These are phyloP conservation scores for Seriola dumerili DNA, from an alignment of 2,113 vertebrate species.

Conservation along the genomic window DNA sequence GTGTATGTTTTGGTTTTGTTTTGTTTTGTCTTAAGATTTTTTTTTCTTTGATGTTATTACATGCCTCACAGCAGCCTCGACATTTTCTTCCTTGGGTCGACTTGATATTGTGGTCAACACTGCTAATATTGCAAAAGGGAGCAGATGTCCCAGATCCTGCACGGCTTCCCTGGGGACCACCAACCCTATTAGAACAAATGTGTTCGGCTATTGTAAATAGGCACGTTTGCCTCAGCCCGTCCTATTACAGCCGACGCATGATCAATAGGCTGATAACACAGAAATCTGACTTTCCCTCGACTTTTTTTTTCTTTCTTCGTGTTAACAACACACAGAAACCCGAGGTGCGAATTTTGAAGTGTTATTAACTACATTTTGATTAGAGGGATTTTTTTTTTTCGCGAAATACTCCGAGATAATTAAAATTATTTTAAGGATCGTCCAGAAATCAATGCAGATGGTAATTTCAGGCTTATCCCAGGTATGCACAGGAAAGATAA, in stretches of 20 bases:
- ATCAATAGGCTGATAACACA: slow-evolving; percentile 99
- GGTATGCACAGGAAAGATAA: slow-evolving; percentile 81
- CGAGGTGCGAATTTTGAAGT: slow-evolving; percentile 9
- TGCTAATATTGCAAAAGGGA: slow-evolving; percentile 94
- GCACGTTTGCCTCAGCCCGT: slow-evolving; percentile 98
- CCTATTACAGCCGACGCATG: slow-evolving; percentile 99
- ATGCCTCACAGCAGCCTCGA: slow-evolving; percentile 14
- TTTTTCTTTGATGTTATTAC: slow-evolving; percentile 6
- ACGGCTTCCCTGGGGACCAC: slow-evolving; percentile 93
- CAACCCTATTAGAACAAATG: slow-evolving; percentile 99
- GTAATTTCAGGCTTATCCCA: slow-evolving; percentile 79
- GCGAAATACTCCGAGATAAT: slow-evolving; percentile 60
- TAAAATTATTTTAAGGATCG: slow-evolving; percentile 77
- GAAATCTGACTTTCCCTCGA: too few relatives aligned
- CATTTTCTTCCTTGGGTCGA: slow-evolving; percentile 40
- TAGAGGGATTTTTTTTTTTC: slow-evolving; percentile 36
- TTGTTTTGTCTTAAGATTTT: slow-evolving; percentile 14
- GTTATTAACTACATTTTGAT: slow-evolving; percentile 56
- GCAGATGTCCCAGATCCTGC: slow-evolving; percentile 98
- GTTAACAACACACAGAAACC: slow-evolving; percentile 6
- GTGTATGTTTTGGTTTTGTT: not conserved
- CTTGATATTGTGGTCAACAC: slow-evolving; percentile 88
- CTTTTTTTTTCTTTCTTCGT: too few relatives aligned
- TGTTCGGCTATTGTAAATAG: slow-evolving; percentile 99
- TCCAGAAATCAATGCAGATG: slow-evolving; percentile 82